Evolutionary conservation across 2,888 invertebrate genomes (phyloP).

Genomic region (Seira sanloemensis): DNA sequence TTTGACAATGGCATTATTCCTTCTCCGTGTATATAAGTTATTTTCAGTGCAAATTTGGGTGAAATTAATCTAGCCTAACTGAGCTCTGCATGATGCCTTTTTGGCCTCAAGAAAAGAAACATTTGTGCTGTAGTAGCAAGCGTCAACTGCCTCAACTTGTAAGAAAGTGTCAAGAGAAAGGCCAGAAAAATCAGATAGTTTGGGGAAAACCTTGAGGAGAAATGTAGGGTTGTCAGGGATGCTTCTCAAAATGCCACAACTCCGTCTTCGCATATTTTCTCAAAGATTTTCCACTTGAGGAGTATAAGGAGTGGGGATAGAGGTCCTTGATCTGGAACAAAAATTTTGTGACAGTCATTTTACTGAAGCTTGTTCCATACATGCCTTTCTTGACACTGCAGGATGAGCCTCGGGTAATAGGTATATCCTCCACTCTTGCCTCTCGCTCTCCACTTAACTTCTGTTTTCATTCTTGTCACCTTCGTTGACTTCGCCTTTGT

Average conservation of each 20-base stretch:
- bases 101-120: not conserved
- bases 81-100: no score
- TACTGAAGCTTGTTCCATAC: conserved; percentile 10
- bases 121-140: not conserved
- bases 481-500: conserved; percentile 47
- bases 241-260: not conserved
- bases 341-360: not conserved
- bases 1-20: no score
- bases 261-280: not conserved
- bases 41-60: no score
- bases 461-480: conserved; percentile 50
- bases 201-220: not conserved
- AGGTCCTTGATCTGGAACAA: conserved; percentile 35
- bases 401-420: not conserved
- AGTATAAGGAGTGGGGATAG: not conserved
- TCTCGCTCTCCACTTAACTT: conserved; percentile 48
- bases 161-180: not conserved
- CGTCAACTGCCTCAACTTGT: not conserved
- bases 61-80: no score
- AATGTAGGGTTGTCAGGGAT: not conserved
- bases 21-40: no score
- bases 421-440: not conserved
- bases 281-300: not conserved
- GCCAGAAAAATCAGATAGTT: not conserved
- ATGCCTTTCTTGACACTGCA: not conserved